Evolutionary conservation across 2,888 invertebrate genomes (phyloP), one percentile per base, ranked within the genome.

Genomic region (Ochropacha duplaris): DNA sequence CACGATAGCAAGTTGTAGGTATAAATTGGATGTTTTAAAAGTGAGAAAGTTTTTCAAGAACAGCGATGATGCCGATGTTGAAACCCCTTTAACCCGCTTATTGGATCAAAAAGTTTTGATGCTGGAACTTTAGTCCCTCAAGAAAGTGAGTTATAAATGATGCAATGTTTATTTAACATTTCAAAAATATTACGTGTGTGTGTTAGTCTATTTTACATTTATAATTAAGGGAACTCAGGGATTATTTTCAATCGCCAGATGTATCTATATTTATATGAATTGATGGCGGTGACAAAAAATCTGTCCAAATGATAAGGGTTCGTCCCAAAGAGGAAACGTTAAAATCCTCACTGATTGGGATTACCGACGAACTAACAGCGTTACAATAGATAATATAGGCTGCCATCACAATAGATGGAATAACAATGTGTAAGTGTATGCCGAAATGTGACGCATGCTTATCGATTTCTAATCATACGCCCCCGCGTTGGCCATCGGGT

Each of bases 381-480:
- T 75, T 76, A 83, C 84, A 83, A 83, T 76, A 84, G 86, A 86
- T 83, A 86, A 71, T 73, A 72, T 71, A 76, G 74, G 78, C 77
- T 76, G 77, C 76, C 73, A 77, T 78, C 76, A 86, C 86, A 88
- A 87, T 84, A 70, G 83, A 68, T 66, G 70, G 72, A 82, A 77
- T 81, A 82, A 87, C 83, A 86, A 86, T 83, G 78, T 77, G 72
- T 78, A 76, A 79, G 81, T 78, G 78, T 80, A 68, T 77, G 76
- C 71, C 69, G 71, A 83, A 84, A 84, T 84, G 82, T 89, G 88
- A 89, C 86, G 87, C 85, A 85, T 82, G 77, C 77, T 85, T 88
- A 91, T 90, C 84, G 90, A 90, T 90, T 88, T 89, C 80, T 88
- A 87, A 90, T 90, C 87, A 83, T 78, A 84, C 88, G 81, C 87